Evolutionary conservation across 2,113 vertebrate species (phyloP), one percentile per base, ranked within the genome.

Genomic region (Paradoxurus hermaphroditus): DNA sequence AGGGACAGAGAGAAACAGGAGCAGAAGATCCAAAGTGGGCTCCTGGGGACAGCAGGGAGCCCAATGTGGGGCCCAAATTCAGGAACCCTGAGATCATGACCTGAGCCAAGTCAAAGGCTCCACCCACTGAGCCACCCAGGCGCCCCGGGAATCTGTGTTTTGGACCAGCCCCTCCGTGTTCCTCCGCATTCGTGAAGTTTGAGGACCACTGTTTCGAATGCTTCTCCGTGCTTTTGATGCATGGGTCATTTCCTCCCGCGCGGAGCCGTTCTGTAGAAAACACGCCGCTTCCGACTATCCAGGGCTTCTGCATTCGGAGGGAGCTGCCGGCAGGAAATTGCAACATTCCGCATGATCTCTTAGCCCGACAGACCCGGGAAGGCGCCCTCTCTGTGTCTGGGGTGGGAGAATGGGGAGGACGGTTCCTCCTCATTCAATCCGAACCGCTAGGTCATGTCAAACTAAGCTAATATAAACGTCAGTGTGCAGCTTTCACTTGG

Each of bases 391-490:
- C 92, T n/a, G 67, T 59, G 92, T 81, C 1, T 19, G 90, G 77
- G 90, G 36, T 13, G 49, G 67, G 92, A 44, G 19, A 90, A 39
- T 7, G 3, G 44, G 94, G 89, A 0, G 0, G 70, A 0, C 21
- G 90, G n/a, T 70, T 95, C 62, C 21, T 15, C 89, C 98, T 72
- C 97, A 96, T 93, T 85, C 97, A 46, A 41, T 97, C 84, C 44
- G 78, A 96, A 94, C 81, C 15, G 0, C 98, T 97, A 98, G 96
- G 95, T 95, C 77, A 11, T 87, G 97, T 98, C 98, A 98, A 97
- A 98, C 0, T 0, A 97, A 98, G 96, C 96, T 98, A 98, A 98
- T 98, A 98, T 98, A 98, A 98, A 98, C 96, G 98, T 98, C 98
- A 98, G 84, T 5, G 73, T 73, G 94, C 92, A 3, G 96, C 97